Evolutionary conservation across 2,888 invertebrate genomes (phyloP).

Genomic region (Poecilus cupreus): DNA sequence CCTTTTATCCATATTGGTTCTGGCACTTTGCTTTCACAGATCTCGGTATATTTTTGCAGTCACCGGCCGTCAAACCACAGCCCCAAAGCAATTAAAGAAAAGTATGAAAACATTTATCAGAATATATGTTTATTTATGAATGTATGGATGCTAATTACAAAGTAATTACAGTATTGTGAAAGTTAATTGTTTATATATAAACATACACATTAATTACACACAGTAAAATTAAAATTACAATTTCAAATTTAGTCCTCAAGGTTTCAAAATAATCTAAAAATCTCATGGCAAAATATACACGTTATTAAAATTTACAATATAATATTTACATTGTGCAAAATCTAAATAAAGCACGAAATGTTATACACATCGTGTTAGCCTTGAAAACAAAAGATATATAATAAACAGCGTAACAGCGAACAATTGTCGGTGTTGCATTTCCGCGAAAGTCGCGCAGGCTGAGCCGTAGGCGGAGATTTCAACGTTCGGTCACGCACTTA

Average conservation of each 20-base stretch:
- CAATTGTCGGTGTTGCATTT: slow-evolving; percentile 37
- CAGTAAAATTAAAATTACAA: slow-evolving; percentile 21
- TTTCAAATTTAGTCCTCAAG: neutral
- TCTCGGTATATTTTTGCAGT: too few species aligned
- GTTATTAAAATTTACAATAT: neutral
- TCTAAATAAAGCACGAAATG: neutral
- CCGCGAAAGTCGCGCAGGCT: slow-evolving; percentile 25
- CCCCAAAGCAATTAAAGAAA: too few species aligned
- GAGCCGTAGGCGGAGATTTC: slow-evolving; percentile 25
- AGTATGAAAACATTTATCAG: too few species aligned
- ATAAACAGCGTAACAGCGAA: neutral
- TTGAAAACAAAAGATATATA: slow-evolving; percentile 40
- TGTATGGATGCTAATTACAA: neutral
- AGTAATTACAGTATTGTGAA: slow-evolving; percentile 25
- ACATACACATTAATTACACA: slow-evolving; percentile 6
- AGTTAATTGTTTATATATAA: slow-evolving; percentile 7
- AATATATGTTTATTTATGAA: too few species aligned
- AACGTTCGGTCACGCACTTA: slow-evolving; percentile 21
- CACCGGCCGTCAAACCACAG: too few species aligned
- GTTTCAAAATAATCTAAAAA: slow-evolving; percentile 14
- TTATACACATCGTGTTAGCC: neutral
- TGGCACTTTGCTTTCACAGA: too few species aligned
- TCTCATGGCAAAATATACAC: neutral
- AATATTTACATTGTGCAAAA: slow-evolving; percentile 9
- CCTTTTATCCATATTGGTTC: too few species aligned